phyloP scores from a whole-genome alignment of 2,113 vertebrate genomes.

The Anhinga rufa region DNA sequence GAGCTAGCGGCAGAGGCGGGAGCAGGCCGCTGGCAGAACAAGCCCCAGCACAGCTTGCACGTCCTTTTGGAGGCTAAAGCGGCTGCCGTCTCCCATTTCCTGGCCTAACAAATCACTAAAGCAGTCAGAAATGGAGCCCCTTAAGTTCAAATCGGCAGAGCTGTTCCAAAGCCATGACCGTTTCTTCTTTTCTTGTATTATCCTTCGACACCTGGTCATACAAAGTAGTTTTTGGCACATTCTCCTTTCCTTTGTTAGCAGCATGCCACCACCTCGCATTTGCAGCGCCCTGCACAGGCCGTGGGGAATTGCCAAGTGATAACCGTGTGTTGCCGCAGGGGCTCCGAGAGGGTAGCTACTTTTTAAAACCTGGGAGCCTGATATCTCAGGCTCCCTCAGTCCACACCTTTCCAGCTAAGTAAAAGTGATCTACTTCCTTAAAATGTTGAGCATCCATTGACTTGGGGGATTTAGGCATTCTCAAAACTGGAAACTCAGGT shows the following conservation, averaged over 20 bases:
- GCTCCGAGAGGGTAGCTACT: neutral
- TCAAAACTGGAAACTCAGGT: neutral
- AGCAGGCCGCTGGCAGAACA: neutral
- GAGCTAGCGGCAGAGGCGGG: neutral
- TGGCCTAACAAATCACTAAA: rapidly evolving
- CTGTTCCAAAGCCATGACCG: slow-evolving; percentile 13
- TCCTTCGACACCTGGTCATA: neutral
- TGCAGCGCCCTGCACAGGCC: neutral
- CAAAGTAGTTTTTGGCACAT: neutral
- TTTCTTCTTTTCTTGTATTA: neutral
- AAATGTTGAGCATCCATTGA: neutral
- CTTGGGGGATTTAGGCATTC: neutral
- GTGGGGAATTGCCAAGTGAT: neutral
- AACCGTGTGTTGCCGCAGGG: neutral
- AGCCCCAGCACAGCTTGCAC: neutral
- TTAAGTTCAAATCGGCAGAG: neutral
- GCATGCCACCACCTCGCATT: neutral
- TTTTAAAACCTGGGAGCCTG: neutral
- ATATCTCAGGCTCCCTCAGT: neutral
- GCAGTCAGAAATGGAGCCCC: neutral
- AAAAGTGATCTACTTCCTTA: neutral
- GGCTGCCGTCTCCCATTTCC: neutral
- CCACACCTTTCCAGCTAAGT: neutral
- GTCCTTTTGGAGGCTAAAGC: neutral
- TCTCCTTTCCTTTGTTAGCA: neutral